phyloP scores from a whole-genome alignment of 2,113 vertebrate species.

The Nipponia nippon region DNA sequence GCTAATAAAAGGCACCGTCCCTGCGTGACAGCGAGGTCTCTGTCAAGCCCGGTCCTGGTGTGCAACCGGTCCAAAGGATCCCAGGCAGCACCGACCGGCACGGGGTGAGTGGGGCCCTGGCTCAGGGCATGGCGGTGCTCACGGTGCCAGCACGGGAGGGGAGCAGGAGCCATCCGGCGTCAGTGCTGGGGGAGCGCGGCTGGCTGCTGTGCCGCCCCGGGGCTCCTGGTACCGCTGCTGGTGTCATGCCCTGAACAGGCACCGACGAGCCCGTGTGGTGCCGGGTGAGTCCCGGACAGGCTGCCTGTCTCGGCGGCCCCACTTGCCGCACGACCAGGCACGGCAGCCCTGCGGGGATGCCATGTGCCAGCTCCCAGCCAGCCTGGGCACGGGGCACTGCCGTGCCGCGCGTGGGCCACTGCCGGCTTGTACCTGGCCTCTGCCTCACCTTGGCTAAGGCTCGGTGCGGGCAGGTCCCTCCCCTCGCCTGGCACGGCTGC shows the following conservation, averaged over 20 bases:
- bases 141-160: rapidly evolving
- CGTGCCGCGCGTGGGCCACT: not conserved
- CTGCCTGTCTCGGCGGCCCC: not conserved
- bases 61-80: not conserved
- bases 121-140: not conserved
- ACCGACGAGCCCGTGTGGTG: rapidly evolving
- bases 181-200: rapidly evolving
- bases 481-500: constrained; percentile 50
- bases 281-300: not conserved
- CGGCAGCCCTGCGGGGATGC: not conserved
- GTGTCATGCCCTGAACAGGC: not conserved
- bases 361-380: not conserved
- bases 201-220: not conserved
- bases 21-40: not conserved
- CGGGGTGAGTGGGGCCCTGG: not conserved
- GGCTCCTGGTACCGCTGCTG: rapidly evolving
- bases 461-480: constrained; percentile 2
- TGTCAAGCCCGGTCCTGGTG: rapidly evolving
- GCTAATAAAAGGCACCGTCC: not conserved
- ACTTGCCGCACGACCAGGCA: rapidly evolving
- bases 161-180: not conserved
- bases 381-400: not conserved
- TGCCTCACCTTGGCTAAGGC: constrained; percentile 37
- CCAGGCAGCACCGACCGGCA: not conserved
- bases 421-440: not conserved